phyloP scores from a whole-genome alignment of 2,888 invertebrate genomes.

The Bursaphelenchus okinawaensis region DNA sequence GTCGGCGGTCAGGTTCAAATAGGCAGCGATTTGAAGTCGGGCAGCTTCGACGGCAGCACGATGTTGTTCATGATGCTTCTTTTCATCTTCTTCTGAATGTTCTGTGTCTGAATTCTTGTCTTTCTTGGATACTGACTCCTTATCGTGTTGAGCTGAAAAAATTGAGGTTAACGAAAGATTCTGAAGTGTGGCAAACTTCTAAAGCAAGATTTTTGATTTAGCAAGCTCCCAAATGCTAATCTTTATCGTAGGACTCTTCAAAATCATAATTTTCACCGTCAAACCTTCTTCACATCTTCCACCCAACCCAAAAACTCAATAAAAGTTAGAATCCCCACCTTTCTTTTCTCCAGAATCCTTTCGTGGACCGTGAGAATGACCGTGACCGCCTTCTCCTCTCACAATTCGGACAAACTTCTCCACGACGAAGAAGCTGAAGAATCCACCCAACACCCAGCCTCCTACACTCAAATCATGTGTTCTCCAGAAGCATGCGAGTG shows the following conservation, averaged over 20 bases:
- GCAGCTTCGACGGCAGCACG: constrained; percentile 12
- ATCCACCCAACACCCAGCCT: constrained; percentile 78
- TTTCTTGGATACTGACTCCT: constrained; percentile 8
- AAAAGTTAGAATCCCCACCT: no score
- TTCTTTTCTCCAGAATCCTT: no score
- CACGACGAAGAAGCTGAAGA: constrained; percentile 60
- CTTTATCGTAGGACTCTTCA: no score
- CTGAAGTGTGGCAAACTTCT: no score
- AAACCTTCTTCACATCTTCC: no score
- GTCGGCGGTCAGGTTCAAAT: constrained; percentile 93
- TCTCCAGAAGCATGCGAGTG: constrained; percentile 35
- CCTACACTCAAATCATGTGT: constrained; percentile 81
- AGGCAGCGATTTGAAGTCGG: constrained; percentile 72
- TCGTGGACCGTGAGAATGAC: constrained; percentile 63
- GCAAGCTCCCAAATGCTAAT: no score
- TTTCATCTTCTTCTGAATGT: constrained; percentile 16
- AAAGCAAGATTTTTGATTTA: no score
- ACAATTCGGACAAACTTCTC: constrained; percentile 85
- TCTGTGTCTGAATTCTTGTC: constrained; percentile 16
- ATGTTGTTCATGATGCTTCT: constrained; percentile 10
- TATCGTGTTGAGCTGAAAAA: neutral
- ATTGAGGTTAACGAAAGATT: no score
- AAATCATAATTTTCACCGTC: no score
- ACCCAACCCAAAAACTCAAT: no score
- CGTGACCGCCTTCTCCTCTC: constrained; percentile 68